These are phyloP conservation scores for Stenodera caucasica DNA, from an alignment of 2,888 invertebrate species.

Conservation along the genomic window DNA sequence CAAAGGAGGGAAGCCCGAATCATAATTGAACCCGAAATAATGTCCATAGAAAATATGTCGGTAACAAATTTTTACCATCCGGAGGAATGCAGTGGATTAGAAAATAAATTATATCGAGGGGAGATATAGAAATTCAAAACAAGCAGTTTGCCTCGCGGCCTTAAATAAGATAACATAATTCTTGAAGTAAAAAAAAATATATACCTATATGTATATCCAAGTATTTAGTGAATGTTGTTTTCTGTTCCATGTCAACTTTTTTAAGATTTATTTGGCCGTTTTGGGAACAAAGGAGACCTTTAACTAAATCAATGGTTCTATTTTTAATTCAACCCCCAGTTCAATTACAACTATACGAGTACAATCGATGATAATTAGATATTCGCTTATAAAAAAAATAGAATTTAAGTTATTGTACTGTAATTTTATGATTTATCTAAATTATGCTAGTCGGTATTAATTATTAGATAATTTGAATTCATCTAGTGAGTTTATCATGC, in stretches of 20 bases:
- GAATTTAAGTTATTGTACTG: no score
- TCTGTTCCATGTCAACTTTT: slow-evolving; percentile 21
- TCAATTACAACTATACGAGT: no score
- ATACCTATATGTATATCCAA: slow-evolving; percentile 30
- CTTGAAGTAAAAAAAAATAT: slow-evolving; percentile 16
- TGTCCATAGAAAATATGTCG: slow-evolving; percentile 23
- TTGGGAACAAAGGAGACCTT: slow-evolving; percentile 16
- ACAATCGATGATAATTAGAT: no score
- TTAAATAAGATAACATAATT: slow-evolving; percentile 37
- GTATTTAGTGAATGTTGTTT: slow-evolving; percentile 34
- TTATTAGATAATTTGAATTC: background rate
- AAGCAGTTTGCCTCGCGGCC: slow-evolving; percentile 18
- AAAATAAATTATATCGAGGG: slow-evolving; percentile 27
- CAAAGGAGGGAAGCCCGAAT: slow-evolving; percentile 20
- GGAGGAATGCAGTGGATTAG: slow-evolving; percentile 31
- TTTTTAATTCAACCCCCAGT: background rate
- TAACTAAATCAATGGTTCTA: slow-evolving; percentile 1
- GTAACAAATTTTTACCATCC: slow-evolving; percentile 36
- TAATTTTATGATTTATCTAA: background rate
- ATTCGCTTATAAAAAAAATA: no score
- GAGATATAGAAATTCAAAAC: background rate
- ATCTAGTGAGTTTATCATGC: background rate
- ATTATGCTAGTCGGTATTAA: background rate
- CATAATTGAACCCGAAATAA: slow-evolving; percentile 18
- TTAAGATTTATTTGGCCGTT: slow-evolving; percentile 25